These are phyloP conservation scores for Sula dactylatra DNA, from an alignment of 2,113 vertebrate genomes.

Conservation along the genomic window DNA sequence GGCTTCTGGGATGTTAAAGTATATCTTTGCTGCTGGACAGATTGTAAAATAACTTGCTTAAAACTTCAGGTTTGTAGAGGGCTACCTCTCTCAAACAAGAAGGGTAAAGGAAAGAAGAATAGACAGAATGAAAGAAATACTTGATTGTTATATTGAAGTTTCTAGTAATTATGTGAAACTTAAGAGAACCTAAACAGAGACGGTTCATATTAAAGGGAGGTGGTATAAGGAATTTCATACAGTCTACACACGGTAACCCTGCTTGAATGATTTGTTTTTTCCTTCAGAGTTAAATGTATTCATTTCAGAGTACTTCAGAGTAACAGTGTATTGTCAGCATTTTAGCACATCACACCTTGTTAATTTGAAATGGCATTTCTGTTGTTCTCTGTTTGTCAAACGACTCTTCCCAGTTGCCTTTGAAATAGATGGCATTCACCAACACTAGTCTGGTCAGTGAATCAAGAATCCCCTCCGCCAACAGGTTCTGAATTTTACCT, in stretches of 20 bases:
- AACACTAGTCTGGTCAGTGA: conserved; percentile 81
- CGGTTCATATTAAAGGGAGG: fast-evolving
- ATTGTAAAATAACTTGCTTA: not conserved
- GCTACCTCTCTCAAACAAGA: not conserved
- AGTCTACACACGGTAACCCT: not conserved
- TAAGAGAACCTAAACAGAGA: not conserved
- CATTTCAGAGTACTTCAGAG: not conserved
- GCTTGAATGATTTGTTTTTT: too few relatives aligned
- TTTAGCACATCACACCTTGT: conserved; percentile 69
- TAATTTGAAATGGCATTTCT: conserved; percentile 80
- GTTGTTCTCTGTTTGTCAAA: conserved; percentile 76
- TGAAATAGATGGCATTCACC: conserved; percentile 95
- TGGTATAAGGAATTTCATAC: not conserved
- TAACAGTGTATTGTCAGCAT: not conserved
- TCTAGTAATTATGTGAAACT: not conserved
- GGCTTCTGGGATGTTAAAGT: not conserved
- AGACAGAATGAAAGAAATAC: not conserved
- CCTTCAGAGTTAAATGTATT: not conserved
- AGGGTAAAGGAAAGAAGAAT: not conserved
- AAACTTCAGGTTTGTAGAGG: not conserved
- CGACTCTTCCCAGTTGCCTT: conserved; percentile 84
- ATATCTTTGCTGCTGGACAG: not conserved
- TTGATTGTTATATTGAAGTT: not conserved
- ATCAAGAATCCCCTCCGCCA: conserved; percentile 75
- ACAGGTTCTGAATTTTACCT: conserved; percentile 91